These are phyloP conservation scores for Caenorhabditis sulstoni DNA, from an alignment of 2,888 invertebrate species.

Conservation along the genomic window DNA sequence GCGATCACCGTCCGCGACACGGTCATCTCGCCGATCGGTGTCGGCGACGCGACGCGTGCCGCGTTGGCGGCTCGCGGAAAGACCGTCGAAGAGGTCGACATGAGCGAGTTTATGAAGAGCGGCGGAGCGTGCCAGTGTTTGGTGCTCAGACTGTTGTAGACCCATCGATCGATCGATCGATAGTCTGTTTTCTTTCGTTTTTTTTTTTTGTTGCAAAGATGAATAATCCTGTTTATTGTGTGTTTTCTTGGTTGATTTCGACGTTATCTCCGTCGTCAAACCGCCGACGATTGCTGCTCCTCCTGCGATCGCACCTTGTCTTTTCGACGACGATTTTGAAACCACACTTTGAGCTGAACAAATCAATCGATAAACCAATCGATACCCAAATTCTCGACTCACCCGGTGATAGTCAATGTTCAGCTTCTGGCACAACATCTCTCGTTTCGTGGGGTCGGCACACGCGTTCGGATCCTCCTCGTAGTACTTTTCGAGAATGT, in stretches of 20 bases:
- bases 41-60: slow-evolving; percentile 63
- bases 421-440: slow-evolving; percentile 53
- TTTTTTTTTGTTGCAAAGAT: too few species aligned
- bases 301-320: slow-evolving; percentile 60
- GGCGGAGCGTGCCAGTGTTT: slow-evolving; percentile 81
- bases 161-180: neutral
- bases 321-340: slow-evolving; percentile 68
- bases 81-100: slow-evolving; percentile 70
- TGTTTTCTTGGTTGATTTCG: too few species aligned
- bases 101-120: slow-evolving; percentile 80
- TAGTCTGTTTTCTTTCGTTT: too few species aligned
- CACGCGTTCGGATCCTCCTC: slow-evolving; percentile 67
- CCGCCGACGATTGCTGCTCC: slow-evolving; percentile 18
- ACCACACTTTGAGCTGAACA: slow-evolving; percentile 69
- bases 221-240: too few species aligned
- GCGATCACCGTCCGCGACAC: slow-evolving; percentile 77
- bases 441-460: slow-evolving; percentile 63
- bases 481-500: slow-evolving; percentile 64
- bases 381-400: slow-evolving; percentile 3
- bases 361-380: too few species aligned
- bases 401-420: slow-evolving; percentile 65
- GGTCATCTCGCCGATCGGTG: slow-evolving; percentile 79
- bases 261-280: too few species aligned
- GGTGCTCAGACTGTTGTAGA: slow-evolving; percentile 76
- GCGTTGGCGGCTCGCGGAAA: slow-evolving; percentile 73